Base-by-base conservation (phyloP, 2,888 invertebrate genomes). In the Metacarcinus magister region DNA sequence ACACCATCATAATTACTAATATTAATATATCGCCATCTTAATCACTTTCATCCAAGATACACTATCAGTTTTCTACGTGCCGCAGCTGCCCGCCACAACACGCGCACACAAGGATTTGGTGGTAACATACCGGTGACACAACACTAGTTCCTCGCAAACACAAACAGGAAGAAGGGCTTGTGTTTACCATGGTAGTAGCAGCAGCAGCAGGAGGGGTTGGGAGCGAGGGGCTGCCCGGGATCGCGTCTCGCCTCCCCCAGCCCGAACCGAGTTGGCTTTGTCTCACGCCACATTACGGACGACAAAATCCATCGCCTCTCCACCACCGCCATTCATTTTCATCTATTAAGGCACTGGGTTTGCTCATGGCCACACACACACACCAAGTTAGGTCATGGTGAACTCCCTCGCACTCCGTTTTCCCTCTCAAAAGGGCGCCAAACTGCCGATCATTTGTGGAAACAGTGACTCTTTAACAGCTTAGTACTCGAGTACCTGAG, bases 401-500 rank as follows among this genome's bases (percentile, higher is more conserved):
- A 60, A 48, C 39, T 19, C 90, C 19, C 95, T 90, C 54, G 90
- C 90, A 44, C 54, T 39, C 90, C 90, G 90, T 90, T 95, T 95
- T 95, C 95, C 90, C 60, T 90, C 60, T 95, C 60, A 95, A 95
- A 95, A 95, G 67, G 92, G 67, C 91, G 23, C 91, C 92, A 95
- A 60, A 91, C 67, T 92, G 95, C 16, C 95, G 90, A 95, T 95
- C 95, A 95, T 95, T 95, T 91, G 95, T 95, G 91, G 91, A 67
- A 95, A 95, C 91, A 75, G 90, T 87, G 95, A 87, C 82, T 94
- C 82, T 46, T 94, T 89, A 94, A 94, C 48, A 94, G 94, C 94
- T 94, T 89, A 94, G 94, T 94, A 94, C 94, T 94, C 44, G 94
- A 94, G 94, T 94, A 94, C 94, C 94, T 94, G 94, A 94, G 94